A percentile compares a stretch with the other conserved stretches of the same genome.
Evolutionary conservation across 2,113 vertebrate species (phyloP).

Genomic region (Choloepus hoffmanni): DNA sequence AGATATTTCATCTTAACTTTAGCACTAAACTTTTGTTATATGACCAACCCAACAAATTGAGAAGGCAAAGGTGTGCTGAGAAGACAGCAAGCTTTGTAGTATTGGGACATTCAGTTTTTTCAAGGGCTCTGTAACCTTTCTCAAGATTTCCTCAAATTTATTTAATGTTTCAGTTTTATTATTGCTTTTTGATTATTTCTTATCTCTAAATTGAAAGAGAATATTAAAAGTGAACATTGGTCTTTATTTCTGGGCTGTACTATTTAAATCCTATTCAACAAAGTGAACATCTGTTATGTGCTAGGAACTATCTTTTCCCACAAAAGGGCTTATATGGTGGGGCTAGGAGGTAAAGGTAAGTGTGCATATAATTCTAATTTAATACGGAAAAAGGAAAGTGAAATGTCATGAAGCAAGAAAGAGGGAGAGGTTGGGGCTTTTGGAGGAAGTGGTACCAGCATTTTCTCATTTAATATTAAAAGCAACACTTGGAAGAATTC

Average conservation of each 20-base stretch:
- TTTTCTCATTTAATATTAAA: constrained; percentile 1
- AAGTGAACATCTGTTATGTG: neutral
- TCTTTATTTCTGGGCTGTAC: neutral
- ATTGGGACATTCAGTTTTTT: neutral
- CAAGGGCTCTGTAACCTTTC: neutral
- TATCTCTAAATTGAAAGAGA: constrained; percentile 13
- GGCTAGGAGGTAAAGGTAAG: neutral
- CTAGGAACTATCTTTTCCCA: constrained; percentile 16
- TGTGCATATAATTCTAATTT: neutral
- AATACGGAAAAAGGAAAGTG: neutral
- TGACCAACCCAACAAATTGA: neutral
- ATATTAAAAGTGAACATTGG: neutral
- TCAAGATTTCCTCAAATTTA: neutral
- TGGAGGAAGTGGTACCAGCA: neutral
- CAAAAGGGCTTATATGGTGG: neutral
- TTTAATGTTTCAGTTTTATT: constrained; percentile 46
- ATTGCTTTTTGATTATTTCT: neutral
- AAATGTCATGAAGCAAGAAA: neutral
- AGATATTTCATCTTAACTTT: constrained; percentile 26
- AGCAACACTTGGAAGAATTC: neutral
- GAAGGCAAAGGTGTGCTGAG: neutral
- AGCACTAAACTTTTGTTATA: neutral
- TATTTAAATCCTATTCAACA: constrained; percentile 13
- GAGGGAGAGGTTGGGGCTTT: neutral
- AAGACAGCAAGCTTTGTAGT: neutral